Evolutionary conservation across 2,797 vertebrate species (phyloP).

Genomic region (Diplodus sargus): DNA sequence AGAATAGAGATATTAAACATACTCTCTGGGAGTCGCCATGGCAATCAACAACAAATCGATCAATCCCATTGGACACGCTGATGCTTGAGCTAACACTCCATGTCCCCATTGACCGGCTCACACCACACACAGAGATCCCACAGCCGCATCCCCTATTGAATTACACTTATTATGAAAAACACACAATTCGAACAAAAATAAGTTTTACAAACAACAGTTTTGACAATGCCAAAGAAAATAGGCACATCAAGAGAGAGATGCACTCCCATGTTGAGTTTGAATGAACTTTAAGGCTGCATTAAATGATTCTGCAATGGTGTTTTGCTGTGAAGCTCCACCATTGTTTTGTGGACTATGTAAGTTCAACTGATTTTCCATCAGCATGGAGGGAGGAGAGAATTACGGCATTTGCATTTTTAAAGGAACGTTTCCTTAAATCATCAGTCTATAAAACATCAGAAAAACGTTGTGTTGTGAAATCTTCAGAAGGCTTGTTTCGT

Average conservation of each 20-base stretch:
- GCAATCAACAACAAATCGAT: conserved; percentile 72
- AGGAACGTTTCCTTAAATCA: background rate
- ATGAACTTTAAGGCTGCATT: background rate
- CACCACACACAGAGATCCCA: conserved; percentile 31
- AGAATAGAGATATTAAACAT: conserved; percentile 63
- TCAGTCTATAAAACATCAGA: no score
- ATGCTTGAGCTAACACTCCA: conserved; percentile 52
- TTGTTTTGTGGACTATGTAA: no score
- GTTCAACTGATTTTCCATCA: no score
- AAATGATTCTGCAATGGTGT: background rate
- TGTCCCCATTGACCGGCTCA: conserved; percentile 57
- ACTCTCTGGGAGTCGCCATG: conserved; percentile 63
- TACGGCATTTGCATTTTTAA: no score
- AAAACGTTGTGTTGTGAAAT: background rate
- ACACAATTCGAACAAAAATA: background rate
- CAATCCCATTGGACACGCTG: conserved; percentile 71
- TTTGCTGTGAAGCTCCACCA: no score
- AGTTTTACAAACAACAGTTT: no score
- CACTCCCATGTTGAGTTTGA: background rate
- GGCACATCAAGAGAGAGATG: background rate
- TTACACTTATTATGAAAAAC: conserved; percentile 15
- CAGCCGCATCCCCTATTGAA: background rate
- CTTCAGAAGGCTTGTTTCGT: background rate
- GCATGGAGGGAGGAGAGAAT: no score
- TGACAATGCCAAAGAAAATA: background rate